Conservation (phyloP, 2,888 invertebrate species). For the Linnaemya vulpina region DNA sequence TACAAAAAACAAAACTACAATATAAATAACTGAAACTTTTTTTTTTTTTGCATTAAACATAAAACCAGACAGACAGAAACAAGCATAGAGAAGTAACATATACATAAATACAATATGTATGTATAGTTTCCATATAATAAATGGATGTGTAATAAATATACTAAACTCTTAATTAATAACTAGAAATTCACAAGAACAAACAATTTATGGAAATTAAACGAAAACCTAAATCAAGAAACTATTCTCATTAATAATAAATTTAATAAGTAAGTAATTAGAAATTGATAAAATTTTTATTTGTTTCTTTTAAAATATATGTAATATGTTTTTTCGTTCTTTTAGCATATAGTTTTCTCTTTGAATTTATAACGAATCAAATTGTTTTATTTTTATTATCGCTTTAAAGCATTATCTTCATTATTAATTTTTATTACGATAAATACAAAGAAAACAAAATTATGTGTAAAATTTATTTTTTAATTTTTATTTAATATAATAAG, state of each 20-base stretch:
- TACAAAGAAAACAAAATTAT: constrained; percentile 49
- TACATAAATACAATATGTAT: constrained; percentile 2
- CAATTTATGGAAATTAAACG: constrained; percentile 12
- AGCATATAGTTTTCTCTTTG: constrained; percentile 45
- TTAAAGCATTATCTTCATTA: constrained; percentile 41
- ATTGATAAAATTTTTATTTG: background rate
- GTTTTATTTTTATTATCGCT: constrained; percentile 54
- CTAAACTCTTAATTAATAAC: constrained; percentile 1
- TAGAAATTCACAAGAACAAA: constrained; percentile 16
- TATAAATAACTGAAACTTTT: constrained; percentile 37
- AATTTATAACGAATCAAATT: constrained; percentile 57
- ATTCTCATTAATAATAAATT: constrained; percentile 21
- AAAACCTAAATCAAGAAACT: constrained; percentile 24
- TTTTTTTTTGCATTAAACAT: constrained; percentile 34
- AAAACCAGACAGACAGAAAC: constrained; percentile 5
- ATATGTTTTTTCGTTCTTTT: constrained; percentile 26
- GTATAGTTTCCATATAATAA: constrained; percentile 34
- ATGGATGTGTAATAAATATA: constrained; percentile 35
- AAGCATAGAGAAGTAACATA: background rate
- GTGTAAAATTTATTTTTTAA: constrained; percentile 69
- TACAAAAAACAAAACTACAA: constrained; percentile 14
- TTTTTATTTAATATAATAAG: constrained; percentile 66
- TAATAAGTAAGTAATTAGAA: constrained; percentile 13
- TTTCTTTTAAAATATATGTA: constrained; percentile 7
- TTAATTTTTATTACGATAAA: constrained; percentile 39